phyloP scores from a whole-genome alignment of 1,140 invertebrate genomes.

The Drosophila nigrodunni region DNA sequence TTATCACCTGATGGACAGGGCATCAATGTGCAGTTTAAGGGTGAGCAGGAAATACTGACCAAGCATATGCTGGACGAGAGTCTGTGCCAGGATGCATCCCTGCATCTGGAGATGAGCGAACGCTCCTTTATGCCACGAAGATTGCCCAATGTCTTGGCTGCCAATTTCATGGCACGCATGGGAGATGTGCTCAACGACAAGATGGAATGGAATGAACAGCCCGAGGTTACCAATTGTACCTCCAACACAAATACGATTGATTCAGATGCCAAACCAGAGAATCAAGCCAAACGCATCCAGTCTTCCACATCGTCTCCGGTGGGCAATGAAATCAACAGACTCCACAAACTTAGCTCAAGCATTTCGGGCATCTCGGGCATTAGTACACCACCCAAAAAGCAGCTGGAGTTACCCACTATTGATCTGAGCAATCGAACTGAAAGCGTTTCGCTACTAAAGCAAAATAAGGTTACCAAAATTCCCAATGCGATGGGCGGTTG shows the following conservation, averaged over 20 bases:
- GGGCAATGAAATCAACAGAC: neutral
- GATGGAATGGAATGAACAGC: constrained; percentile 12
- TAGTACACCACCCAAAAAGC: neutral
- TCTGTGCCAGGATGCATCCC: constrained; percentile 16
- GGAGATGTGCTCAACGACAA: constrained; percentile 37
- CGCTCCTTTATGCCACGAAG: constrained; percentile 23
- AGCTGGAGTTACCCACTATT: neutral
- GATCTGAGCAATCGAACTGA: neutral
- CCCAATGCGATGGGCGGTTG: neutral
- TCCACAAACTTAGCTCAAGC: constrained; percentile 2
- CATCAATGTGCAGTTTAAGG: constrained; percentile 42
- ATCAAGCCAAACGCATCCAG: neutral
- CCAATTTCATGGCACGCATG: constrained; percentile 44
- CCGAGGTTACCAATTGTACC: neutral
- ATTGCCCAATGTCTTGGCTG: constrained; percentile 38
- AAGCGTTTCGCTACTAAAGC: neutral
- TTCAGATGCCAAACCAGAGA: neutral
- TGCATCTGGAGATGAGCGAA: constrained; percentile 34
- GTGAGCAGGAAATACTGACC: neutral
- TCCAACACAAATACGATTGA: neutral
- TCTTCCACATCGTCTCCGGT: neutral
- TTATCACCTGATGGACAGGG: constrained; percentile 33
- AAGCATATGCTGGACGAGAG: constrained; percentile 30
- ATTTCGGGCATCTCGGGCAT: neutral
- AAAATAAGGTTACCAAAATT: neutral